Percentiles rank a stretch among this genome's conserved stretches.
phyloP scores from a whole-genome alignment of 1,140 invertebrate species.

The Spodoptera frugiperda region DNA sequence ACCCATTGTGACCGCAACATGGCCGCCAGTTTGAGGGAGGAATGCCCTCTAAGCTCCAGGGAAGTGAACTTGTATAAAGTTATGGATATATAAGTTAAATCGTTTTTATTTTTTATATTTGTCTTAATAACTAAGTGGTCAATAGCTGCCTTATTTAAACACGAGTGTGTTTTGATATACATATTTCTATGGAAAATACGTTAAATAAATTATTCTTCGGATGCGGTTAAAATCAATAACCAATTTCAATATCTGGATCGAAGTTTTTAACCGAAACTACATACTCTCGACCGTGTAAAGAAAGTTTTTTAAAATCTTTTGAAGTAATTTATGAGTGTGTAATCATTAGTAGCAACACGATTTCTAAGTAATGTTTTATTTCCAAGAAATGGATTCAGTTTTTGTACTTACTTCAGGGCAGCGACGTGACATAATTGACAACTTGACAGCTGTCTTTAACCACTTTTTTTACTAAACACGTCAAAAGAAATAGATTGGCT shows the following conservation, averaged over 20 bases:
- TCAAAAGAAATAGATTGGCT: slow-evolving; percentile 9
- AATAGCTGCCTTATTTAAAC: too few species aligned
- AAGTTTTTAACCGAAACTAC: too few species aligned
- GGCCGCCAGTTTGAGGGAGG: slow-evolving; percentile 58
- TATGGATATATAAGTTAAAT: neutral
- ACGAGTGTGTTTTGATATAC: too few species aligned
- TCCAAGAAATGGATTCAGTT: neutral
- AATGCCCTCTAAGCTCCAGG: slow-evolving; percentile 62
- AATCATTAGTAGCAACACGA: too few species aligned
- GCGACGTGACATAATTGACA: slow-evolving; percentile 12
- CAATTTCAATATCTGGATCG: too few species aligned
- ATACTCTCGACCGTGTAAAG: too few species aligned
- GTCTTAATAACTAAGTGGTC: too few species aligned
- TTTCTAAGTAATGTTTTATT: neutral
- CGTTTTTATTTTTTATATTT: neutral
- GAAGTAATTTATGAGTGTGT: too few species aligned
- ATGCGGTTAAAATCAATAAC: too few species aligned
- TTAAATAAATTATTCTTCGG: too few species aligned
- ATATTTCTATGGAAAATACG: too few species aligned
- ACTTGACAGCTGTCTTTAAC: slow-evolving; percentile 25
- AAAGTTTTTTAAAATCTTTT: too few species aligned
- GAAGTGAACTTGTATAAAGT: slow-evolving; percentile 37
- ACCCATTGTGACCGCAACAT: slow-evolving; percentile 63
- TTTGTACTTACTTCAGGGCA: neutral
- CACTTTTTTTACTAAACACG: neutral